Evolutionary conservation across 2,797 vertebrate genomes (phyloP).

Genomic region (Myotis daubentonii): DNA sequence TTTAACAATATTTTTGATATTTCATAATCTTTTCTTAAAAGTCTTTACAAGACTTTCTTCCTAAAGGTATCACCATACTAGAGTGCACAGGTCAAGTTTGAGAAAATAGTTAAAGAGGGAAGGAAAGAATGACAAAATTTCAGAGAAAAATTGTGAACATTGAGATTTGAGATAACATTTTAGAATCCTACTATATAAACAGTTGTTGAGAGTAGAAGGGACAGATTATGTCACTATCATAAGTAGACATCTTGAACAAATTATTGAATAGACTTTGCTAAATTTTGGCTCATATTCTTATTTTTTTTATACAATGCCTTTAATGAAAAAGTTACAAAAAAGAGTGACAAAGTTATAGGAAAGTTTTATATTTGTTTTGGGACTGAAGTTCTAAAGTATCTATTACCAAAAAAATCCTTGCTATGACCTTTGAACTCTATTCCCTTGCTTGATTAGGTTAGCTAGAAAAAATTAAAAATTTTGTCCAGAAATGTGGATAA

Average conservation of each 20-base stretch:
- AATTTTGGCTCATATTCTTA: background rate
- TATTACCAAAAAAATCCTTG: conserved; percentile 36
- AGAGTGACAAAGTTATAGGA: conserved; percentile 10
- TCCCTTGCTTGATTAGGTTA: conserved; percentile 13
- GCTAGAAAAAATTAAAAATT: conserved; percentile 15
- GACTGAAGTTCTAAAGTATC: background rate
- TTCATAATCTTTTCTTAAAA: background rate
- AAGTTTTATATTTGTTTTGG: background rate
- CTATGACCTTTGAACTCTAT: conserved; percentile 15
- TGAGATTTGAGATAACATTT: background rate
- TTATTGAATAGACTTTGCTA: background rate
- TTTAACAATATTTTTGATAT: background rate
- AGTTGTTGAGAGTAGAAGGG: background rate
- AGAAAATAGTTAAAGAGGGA: background rate
- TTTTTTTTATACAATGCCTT: background rate
- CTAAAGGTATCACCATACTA: background rate
- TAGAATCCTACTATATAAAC: background rate
- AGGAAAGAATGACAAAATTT: background rate
- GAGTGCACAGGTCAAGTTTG: background rate
- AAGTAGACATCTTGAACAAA: background rate
- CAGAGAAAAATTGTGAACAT: background rate
- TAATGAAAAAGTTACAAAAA: background rate
- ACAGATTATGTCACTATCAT: background rate
- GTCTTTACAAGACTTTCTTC: background rate
- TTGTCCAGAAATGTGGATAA: conserved; percentile 52